Percentiles rank a stretch among this genome's conserved stretches.
Conservation (phyloP, 2,888 invertebrate genomes). For the Thysanoteuthis rhombus region DNA sequence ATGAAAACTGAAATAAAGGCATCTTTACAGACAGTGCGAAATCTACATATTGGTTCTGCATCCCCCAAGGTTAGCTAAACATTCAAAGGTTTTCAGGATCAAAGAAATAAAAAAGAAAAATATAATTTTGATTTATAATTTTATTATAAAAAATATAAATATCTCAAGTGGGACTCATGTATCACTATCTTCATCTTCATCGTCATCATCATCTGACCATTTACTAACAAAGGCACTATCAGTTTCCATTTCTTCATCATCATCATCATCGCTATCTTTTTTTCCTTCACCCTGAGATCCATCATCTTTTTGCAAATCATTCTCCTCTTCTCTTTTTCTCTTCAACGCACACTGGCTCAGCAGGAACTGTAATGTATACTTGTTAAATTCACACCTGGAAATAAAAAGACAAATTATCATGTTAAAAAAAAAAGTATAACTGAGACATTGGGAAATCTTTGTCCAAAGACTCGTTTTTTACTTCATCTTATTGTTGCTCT, state of each 20-base stretch:
- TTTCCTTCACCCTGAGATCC: constrained; percentile 25
- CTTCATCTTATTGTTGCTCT: too few species aligned
- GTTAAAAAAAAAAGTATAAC: neutral
- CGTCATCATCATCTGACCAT: constrained; percentile 28
- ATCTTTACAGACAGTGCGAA: too few species aligned
- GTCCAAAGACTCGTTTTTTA: too few species aligned
- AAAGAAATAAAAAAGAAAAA: neutral
- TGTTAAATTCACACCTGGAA: constrained; percentile 88
- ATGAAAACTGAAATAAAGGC: too few species aligned
- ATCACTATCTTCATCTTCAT: neutral
- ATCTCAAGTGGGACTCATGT: neutral
- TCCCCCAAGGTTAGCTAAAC: too few species aligned
- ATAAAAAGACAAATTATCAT: constrained; percentile 39
- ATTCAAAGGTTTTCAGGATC: neutral
- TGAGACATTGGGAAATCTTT: too few species aligned
- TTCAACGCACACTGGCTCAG: constrained; percentile 55
- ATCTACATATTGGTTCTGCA: too few species aligned
- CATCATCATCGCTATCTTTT: constrained; percentile 32
- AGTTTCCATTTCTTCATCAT: constrained; percentile 35
- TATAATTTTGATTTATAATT: neutral
- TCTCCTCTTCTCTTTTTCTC: constrained; percentile 41
- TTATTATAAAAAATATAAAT: constrained; percentile 21
- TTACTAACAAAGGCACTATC: constrained; percentile 36
- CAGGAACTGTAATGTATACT: constrained; percentile 82
- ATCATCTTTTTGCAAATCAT: constrained; percentile 29